Percentiles rank a stretch among this genome's conserved stretches.
phyloP scores from a whole-genome alignment of 2,113 vertebrate species.

The Thunnus thynnus region DNA sequence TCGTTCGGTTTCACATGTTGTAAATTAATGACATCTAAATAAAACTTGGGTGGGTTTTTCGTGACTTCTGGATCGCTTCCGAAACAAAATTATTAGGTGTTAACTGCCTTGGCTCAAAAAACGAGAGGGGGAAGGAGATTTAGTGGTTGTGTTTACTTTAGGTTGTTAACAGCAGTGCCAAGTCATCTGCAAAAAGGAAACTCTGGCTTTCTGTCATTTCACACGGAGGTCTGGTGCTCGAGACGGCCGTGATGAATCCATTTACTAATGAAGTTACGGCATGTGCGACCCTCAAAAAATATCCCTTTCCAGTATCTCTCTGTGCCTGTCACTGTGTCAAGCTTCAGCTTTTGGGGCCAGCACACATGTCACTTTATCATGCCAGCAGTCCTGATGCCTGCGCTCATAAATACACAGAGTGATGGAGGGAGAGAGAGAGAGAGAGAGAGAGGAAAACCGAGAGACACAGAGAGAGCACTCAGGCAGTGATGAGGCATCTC shows the following conservation, averaged over 20 bases:
- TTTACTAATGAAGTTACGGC: conserved; percentile 43
- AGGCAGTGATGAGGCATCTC: conserved; percentile 44
- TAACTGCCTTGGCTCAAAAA: background rate
- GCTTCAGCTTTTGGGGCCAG: conserved; percentile 28
- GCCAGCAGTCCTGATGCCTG: conserved; percentile 36
- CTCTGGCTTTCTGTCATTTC: conserved; percentile 17
- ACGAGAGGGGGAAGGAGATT: background rate
- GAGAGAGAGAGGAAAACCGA: conserved; percentile 25
- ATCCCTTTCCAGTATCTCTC: background rate
- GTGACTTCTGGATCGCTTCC: background rate
- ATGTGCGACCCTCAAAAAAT: conserved; percentile 13
- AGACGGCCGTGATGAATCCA: conserved; percentile 36
- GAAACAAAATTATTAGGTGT: conserved; percentile 7
- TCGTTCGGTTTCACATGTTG: conserved; percentile 5
- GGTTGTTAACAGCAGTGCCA: background rate
- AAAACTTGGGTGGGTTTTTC: conserved; percentile 19
- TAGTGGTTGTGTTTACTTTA: background rate
- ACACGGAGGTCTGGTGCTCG: conserved; percentile 11
- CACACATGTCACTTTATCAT: conserved; percentile 27
- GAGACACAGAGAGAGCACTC: conserved; percentile 38
- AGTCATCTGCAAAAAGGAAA: conserved; percentile 10
- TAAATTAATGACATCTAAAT: conserved; percentile 17
- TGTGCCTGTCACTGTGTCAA: conserved; percentile 32
- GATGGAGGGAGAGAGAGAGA: conserved; percentile 29
- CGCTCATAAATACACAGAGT: conserved; percentile 48